These are phyloP conservation scores for Axea sp. DNA, from an alignment of 2,888 invertebrate species.

Conservation along the genomic window DNA sequence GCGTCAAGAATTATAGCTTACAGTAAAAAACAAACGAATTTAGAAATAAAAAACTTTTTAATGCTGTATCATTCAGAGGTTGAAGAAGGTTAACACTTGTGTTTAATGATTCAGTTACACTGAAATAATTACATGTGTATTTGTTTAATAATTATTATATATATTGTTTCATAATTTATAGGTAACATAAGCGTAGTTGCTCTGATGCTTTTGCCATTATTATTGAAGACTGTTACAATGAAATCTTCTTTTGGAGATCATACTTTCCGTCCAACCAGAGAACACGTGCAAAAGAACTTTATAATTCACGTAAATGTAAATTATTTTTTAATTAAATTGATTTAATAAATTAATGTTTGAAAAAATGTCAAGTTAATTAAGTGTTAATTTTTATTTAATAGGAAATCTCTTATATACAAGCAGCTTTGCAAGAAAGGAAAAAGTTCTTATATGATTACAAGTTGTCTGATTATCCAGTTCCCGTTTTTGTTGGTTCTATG, in stretches of 20 bases:
- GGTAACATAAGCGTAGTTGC: constrained; percentile 50
- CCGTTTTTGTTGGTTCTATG: constrained; percentile 59
- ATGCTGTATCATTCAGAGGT: constrained; percentile 43
- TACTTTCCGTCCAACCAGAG: constrained; percentile 58
- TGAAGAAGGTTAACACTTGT: constrained; percentile 51
- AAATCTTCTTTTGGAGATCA: constrained; percentile 57
- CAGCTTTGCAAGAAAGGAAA: constrained; percentile 48
- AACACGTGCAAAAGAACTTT: constrained; percentile 60
- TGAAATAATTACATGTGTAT: too few species aligned
- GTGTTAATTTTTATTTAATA: constrained; percentile 9
- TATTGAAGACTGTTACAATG: constrained; percentile 58
- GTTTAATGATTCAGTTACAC: too few species aligned
- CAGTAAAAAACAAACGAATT: constrained; percentile 47
- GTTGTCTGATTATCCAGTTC: constrained; percentile 56
- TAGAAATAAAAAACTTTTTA: constrained; percentile 52
- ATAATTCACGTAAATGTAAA: constrained; percentile 60
- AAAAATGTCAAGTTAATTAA: not conserved
- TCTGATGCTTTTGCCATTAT: constrained; percentile 52
- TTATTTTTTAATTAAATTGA: constrained; percentile 3
- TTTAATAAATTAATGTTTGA: not conserved
- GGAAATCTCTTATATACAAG: constrained; percentile 46
- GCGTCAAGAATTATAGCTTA: constrained; percentile 46
- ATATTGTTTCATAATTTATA: constrained; percentile 8
- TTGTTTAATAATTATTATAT: not conserved
- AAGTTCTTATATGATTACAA: constrained; percentile 53